Percentiles rank a stretch among this genome's conserved stretches.
Conservation (phyloP, 2,888 invertebrate genomes). For the Eupithecia tripunctaria region DNA sequence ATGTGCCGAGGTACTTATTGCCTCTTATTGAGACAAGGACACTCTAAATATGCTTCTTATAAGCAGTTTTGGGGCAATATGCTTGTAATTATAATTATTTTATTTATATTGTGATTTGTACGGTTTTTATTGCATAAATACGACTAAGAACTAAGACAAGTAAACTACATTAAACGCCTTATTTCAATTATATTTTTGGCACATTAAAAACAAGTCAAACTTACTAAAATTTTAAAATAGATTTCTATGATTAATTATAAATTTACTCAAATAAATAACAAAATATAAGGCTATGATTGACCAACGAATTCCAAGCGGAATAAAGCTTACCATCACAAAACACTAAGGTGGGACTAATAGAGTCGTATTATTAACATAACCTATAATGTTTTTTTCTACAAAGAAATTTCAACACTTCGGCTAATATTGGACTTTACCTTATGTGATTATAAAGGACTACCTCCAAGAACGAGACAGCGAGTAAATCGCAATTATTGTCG, state of each 20-base stretch:
- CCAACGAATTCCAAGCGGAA: not conserved
- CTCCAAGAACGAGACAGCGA: not conserved
- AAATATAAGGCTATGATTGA: conserved; percentile 11
- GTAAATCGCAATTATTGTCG: not conserved
- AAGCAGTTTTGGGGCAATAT: conserved; percentile 1
- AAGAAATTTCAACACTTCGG: not conserved
- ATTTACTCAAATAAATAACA: conserved; percentile 28
- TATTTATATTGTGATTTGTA: conserved; percentile 10
- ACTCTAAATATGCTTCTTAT: not conserved
- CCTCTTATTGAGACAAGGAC: not conserved
- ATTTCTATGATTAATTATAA: not conserved
- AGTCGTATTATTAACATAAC: not conserved
- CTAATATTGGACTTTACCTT: not conserved
- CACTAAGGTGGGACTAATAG: not conserved
- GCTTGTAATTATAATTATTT: not conserved
- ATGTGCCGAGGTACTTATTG: not conserved
- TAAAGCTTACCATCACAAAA: not conserved
- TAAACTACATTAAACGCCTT: not conserved
- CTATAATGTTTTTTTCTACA: not conserved
- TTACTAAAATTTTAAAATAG: not conserved
- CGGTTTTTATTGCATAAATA: not conserved
- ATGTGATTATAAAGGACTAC: not conserved
- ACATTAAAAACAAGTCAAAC: conserved; percentile 24
- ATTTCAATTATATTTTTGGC: conserved; percentile 25
- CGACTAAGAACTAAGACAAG: not conserved